A percentile compares a stretch with the other conserved stretches of the same genome.
Conservation (phyloP, 1,140 invertebrate genomes). For the Tribolium castaneum region DNA sequence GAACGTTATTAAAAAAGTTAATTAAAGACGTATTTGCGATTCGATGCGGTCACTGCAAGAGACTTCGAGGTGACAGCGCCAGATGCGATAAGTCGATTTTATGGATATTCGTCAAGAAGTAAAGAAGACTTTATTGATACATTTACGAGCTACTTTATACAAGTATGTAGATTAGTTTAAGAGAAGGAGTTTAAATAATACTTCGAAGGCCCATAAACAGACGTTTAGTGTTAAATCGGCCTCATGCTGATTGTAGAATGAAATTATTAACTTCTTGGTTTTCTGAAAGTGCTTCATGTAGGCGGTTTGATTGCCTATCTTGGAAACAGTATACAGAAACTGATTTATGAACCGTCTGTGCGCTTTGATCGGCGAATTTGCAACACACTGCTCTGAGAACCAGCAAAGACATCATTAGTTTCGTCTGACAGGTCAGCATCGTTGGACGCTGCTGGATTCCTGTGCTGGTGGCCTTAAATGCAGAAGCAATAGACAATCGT, state of each 20-base stretch:
- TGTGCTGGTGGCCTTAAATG: not conserved
- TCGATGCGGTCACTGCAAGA: not conserved
- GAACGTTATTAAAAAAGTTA: not conserved
- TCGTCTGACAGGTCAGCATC: not conserved
- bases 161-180: slow-evolving; percentile 4
- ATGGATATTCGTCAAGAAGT: not conserved
- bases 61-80: not conserved
- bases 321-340: slow-evolving; percentile 7
- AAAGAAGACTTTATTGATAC: not conserved
- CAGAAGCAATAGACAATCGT: not conserved
- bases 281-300: not conserved
- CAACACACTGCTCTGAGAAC: not conserved
- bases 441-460: not conserved
- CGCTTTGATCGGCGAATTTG: not conserved
- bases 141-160: not conserved
- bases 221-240: not conserved
- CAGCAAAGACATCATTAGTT: slow-evolving; percentile 7
- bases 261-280: slow-evolving; percentile 11
- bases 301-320: not conserved
- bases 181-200: not conserved
- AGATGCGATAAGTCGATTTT: not conserved
- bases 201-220: not conserved
- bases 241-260: not conserved
- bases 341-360: not conserved
- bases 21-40: not conserved